Evolutionary conservation across 1,140 invertebrate genomes (phyloP).

Genomic region (Fopius arisanus): DNA sequence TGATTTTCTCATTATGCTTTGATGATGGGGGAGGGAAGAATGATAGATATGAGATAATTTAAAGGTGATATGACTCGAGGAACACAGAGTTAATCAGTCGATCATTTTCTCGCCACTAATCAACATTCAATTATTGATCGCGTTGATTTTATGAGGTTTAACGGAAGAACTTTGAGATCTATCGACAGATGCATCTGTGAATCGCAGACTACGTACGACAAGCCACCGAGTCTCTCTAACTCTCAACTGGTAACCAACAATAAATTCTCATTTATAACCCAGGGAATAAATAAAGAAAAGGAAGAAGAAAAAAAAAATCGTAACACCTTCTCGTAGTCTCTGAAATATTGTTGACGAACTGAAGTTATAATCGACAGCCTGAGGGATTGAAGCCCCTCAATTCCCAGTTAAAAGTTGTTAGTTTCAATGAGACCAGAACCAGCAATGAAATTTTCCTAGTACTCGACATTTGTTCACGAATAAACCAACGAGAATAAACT

Average conservation of each 20-base stretch:
- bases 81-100: constrained; percentile 25
- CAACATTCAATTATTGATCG: neutral
- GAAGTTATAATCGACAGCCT: too few species aligned
- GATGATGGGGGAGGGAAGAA: constrained; percentile 17
- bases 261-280: too few species aligned
- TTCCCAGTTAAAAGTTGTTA: constrained; percentile 21
- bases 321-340: too few species aligned
- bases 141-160: neutral
- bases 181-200: constrained; percentile 8
- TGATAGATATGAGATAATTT: constrained; percentile 21
- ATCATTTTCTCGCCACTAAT: neutral
- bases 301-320: too few species aligned
- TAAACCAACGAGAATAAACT: neutral
- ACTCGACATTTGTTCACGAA: neutral
- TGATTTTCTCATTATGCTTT: neutral
- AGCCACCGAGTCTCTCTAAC: constrained; percentile 35
- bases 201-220: constrained; percentile 25
- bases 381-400: neutral
- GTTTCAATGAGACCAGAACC: neutral
- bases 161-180: constrained; percentile 33
- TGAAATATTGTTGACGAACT: too few species aligned
- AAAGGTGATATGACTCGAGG: constrained; percentile 25
- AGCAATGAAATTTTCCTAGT: neutral
- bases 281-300: too few species aligned
- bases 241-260: constrained; percentile 35